Conservation (phyloP, 2,797 vertebrate genomes). For the Neosilurus hyrtlii region DNA sequence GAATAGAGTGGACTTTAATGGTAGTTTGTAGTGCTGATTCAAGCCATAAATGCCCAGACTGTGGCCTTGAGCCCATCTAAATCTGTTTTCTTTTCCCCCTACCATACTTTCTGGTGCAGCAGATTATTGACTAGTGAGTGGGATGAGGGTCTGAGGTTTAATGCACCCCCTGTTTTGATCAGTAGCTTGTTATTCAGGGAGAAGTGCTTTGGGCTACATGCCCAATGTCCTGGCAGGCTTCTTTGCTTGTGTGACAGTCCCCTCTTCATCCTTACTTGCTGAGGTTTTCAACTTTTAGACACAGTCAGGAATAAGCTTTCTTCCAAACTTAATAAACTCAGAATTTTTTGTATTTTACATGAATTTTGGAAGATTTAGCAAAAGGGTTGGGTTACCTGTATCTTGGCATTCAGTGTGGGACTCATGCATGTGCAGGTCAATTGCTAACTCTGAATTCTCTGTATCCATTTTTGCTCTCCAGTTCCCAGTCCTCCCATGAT, state of each 20-base stretch:
- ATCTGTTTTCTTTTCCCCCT: not conserved
- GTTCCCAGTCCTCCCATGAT: constrained; percentile 89
- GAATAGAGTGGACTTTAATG: constrained; percentile 20
- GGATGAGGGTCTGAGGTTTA: constrained; percentile 16
- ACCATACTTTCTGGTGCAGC: constrained; percentile 15
- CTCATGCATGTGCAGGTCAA: not conserved
- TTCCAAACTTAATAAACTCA: not conserved
- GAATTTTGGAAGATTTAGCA: not conserved
- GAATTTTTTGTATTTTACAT: not conserved
- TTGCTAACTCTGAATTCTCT: not conserved
- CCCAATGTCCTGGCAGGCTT: constrained; percentile 56
- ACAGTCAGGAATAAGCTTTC: not conserved
- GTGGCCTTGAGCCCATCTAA: not conserved
- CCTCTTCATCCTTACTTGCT: not conserved
- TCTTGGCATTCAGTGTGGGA: not conserved
- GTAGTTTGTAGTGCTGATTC: constrained; percentile 17
- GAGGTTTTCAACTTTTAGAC: constrained; percentile 15
- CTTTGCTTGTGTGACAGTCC: constrained; percentile 28
- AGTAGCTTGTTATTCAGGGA: constrained; percentile 40
- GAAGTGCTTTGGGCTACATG: constrained; percentile 37
- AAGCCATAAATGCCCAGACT: constrained; percentile 4
- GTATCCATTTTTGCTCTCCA: constrained; percentile 53
- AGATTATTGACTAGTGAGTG: not conserved
- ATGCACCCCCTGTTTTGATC: constrained; percentile 43
- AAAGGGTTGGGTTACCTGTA: not conserved